Conservation (phyloP, 2,797 vertebrate species). For the Protonibea diacanthus region DNA sequence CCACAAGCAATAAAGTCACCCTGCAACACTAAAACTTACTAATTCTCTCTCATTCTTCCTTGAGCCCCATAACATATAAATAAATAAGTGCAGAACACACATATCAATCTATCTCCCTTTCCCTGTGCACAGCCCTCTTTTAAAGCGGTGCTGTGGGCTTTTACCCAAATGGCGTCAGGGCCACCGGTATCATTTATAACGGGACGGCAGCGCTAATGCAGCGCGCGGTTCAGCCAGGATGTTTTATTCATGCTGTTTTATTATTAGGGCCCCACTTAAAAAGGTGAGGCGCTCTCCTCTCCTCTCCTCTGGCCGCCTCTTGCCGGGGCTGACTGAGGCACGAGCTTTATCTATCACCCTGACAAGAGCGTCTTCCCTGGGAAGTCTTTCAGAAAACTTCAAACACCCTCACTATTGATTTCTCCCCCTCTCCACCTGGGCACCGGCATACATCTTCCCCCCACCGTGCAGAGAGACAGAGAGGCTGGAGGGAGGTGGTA, state of each 20-base stretch:
- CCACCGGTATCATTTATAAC: constrained; percentile 90
- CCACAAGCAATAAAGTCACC: constrained; percentile 76
- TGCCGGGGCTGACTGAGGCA: constrained; percentile 80
- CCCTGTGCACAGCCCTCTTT: constrained; percentile 81
- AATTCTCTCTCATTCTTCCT: constrained; percentile 83
- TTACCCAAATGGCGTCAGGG: constrained; percentile 87
- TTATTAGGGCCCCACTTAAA: constrained; percentile 91
- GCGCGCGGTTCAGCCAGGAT: constrained; percentile 84
- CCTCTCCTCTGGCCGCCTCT: constrained; percentile 81
- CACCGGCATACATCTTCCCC: constrained; percentile 85
- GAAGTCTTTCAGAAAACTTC: constrained; percentile 92
- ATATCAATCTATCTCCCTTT: constrained; percentile 83
- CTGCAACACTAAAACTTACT: constrained; percentile 77
- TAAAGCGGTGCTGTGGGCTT: constrained; percentile 88
- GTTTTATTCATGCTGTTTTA: constrained; percentile 92
- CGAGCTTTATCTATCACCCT: constrained; percentile 90
- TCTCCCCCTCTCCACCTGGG: constrained; percentile 84
- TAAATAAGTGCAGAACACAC: constrained; percentile 86
- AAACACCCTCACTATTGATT: constrained; percentile 90
- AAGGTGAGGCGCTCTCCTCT: constrained; percentile 86
- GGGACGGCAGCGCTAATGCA: constrained; percentile 87
- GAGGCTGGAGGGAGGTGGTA: constrained; percentile 65
- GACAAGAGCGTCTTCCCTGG: constrained; percentile 89
- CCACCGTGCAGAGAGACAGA: constrained; percentile 67
- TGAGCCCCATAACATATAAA: constrained; percentile 83